phyloP scores from a whole-genome alignment of 2,888 invertebrate genomes.

The Cheilosia scutellata region DNA sequence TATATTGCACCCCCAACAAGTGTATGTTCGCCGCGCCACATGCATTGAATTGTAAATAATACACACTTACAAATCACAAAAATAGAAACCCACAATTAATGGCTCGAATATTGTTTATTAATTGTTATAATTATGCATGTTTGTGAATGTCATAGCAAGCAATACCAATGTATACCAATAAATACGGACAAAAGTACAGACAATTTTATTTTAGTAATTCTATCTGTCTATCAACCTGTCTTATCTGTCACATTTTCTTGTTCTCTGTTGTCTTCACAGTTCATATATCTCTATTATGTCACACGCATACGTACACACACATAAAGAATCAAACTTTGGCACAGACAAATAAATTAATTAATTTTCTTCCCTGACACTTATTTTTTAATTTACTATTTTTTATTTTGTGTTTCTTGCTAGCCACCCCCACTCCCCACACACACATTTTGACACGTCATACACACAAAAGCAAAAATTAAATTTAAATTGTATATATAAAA shows the following conservation, averaged over 20 bases:
- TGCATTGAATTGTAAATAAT: neutral
- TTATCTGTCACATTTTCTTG: neutral
- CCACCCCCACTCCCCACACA: neutral
- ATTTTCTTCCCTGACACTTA: neutral
- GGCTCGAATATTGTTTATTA: neutral
- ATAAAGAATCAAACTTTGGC: neutral
- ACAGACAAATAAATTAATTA: neutral
- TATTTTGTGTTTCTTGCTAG: neutral
- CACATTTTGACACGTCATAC: neutral
- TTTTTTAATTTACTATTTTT: neutral
- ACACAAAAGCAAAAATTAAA: conserved; percentile 5
- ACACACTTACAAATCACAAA: neutral
- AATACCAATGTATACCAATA: neutral
- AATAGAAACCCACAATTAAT: neutral
- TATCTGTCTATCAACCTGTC: neutral
- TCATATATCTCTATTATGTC: neutral
- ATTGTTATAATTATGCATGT: neutral
- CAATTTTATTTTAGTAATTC: too few species aligned
- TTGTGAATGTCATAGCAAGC: neutral
- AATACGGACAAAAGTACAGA: neutral
- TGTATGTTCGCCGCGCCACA: too few species aligned
- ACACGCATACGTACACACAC: neutral
- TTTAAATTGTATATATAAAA: neutral
- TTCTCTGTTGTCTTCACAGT: conserved; percentile 3
- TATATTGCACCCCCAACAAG: too few species aligned